A percentile compares a stretch with the other conserved stretches of the same genome.
Evolutionary conservation across 2,113 vertebrate genomes (phyloP).

Genomic region (Gymnocephalus cernua): DNA sequence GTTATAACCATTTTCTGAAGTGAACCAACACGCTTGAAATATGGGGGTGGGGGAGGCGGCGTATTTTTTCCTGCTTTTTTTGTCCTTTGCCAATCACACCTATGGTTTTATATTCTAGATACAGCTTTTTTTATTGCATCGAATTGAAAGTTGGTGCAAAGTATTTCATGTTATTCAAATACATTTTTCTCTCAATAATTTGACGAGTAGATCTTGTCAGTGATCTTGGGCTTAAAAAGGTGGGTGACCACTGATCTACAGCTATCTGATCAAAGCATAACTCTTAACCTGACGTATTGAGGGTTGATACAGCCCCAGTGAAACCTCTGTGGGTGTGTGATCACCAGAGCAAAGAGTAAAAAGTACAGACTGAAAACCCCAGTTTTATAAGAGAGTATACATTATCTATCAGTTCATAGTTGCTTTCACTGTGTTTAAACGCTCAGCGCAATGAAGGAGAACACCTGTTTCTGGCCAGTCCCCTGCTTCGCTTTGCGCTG

Average conservation of each 20-base stretch:
- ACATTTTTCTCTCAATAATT: too few relatives aligned
- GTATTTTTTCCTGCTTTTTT: too few relatives aligned
- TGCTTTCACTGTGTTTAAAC: constrained; percentile 1
- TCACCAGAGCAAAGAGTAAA: not conserved
- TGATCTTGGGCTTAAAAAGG: too few relatives aligned
- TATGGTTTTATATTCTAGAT: too few relatives aligned
- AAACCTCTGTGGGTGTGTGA: constrained; percentile 22
- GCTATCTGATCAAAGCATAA: not conserved
- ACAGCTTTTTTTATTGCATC: too few relatives aligned
- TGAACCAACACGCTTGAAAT: too few relatives aligned
- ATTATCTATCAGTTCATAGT: not conserved
- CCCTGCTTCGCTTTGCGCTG: not conserved
- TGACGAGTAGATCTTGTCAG: too few relatives aligned
- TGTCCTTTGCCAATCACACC: too few relatives aligned
- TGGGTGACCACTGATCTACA: not conserved
- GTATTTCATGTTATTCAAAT: too few relatives aligned
- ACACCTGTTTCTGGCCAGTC: not conserved
- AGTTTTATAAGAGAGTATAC: not conserved
- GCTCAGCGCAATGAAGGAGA: not conserved
- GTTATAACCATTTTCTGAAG: too few relatives aligned
- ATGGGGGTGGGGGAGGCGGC: too few relatives aligned
- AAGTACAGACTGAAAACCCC: not conserved
- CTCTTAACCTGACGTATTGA: not conserved
- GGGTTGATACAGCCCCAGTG: not conserved
- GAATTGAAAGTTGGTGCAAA: too few relatives aligned